Evolutionary conservation across 1,140 invertebrate genomes (phyloP), one percentile per base, ranked within the genome.

Genomic region (Diploscapter pachys): DNA sequence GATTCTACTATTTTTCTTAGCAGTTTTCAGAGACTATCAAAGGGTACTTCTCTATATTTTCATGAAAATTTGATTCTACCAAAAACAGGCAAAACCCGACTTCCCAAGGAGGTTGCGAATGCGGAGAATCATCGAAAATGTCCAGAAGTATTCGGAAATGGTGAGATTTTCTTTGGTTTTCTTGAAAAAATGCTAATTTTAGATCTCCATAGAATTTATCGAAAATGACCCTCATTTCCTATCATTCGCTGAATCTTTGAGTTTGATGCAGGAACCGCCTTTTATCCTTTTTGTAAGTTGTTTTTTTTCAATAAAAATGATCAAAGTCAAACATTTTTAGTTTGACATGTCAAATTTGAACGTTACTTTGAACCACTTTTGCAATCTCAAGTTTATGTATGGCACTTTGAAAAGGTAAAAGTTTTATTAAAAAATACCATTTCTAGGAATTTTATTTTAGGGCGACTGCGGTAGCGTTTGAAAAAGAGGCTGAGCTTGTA

Each of bases 241-340:
- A 5, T 59, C 59, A 13, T 70, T 70, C 31, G 59, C 68, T 5
- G 68, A 70, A 4, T 4, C 31, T 2, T 3, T 70, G 56, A 70
- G 62, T 6, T 49, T 51, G 31, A 70, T 70, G 68, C 8, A 53
- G 31, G 62, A 70, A 13, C 68, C 68, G 9, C 68, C 68, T 49
- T 70, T 61, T 50, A 70, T 70, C 53, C n/a, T 70, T 50, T 70
- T 70, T 70, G 68, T 61, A 11, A 50, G 68, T 70, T n/a, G 68
- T 70, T n/a, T 4, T 51, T 4, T 65, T 11, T 65, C 31, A 63
- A 63, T 48, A 8, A 5, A 63, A 63, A 3, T 48, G 6, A 49
- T 63, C 31, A 63, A 63, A 63, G 31, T 59, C 13, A 9, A 63
- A 63, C 5, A 63, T 69, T 69, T 70, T 4, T 59, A 70, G 68